Evolutionary conservation across 2,888 invertebrate species (phyloP).

Genomic region (Drosophila quinaria): DNA sequence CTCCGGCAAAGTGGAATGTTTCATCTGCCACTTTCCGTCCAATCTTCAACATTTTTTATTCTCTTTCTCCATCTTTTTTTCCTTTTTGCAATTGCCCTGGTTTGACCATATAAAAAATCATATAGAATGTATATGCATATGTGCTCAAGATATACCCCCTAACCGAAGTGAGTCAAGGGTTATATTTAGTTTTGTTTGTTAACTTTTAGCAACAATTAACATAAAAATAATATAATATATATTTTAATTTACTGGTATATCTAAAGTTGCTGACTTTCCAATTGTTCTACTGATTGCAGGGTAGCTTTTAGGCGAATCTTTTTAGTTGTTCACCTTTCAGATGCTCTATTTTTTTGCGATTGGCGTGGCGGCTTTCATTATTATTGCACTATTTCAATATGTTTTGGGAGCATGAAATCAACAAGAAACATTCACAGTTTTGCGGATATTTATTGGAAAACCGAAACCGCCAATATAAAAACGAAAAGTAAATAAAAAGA

Average conservation of each 20-base stretch:
- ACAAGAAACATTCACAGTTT: conserved; percentile 49
- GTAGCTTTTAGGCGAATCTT: not conserved
- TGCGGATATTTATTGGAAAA: conserved; percentile 36
- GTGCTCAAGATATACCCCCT: conserved; percentile 21
- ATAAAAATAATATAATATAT: not conserved
- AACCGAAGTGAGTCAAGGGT: not conserved
- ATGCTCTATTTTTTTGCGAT: conserved; percentile 11
- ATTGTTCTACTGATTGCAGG: not conserved
- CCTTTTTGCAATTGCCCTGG: conserved; percentile 18
- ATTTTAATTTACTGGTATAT: no score
- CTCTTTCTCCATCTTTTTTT: not conserved
- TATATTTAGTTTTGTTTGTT: not conserved
- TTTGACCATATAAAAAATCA: conserved; percentile 34
- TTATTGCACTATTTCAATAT: conserved; percentile 61
- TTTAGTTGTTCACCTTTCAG: not conserved
- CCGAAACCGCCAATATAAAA: not conserved
- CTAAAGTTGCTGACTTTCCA: not conserved
- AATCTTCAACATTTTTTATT: not conserved
- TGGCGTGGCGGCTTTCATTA: conserved; percentile 51
- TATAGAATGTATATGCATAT: conserved; percentile 21
- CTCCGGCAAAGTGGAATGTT: conserved; percentile 24
- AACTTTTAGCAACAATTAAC: not conserved
- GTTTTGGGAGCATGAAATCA: conserved; percentile 39
- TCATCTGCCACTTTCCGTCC: conserved; percentile 27
- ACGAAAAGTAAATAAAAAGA: conserved; percentile 1